Base-by-base conservation (phyloP, 2,888 invertebrate genomes). In the Microplitis manilae region DNA sequence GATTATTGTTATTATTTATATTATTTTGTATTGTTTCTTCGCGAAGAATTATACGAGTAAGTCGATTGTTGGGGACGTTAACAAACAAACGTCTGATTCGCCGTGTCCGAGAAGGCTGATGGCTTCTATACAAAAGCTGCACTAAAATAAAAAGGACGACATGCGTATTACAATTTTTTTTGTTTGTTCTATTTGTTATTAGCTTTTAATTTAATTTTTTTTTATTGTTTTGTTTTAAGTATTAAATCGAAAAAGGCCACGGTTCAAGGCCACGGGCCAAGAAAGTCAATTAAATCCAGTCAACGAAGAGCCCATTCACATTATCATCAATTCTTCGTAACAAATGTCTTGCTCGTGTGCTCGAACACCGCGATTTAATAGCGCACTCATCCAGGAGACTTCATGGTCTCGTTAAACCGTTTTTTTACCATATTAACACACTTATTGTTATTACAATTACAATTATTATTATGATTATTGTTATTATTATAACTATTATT, bases 181-280 rank as follows among this genome's bases (percentile, higher is more conserved):
- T 39, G 39, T 72, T 67, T 20, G 9, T 71, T 73, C 70, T 73
- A 15, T 64, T 65, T 67, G 38, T 50, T 30, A 40, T 68, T 60
- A 30, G 65, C 59, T 67, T 65, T 62, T 60, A 67, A 59, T 71
- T 75, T 68, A 61, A 79, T 79, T 79, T 72, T 81, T 81, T 81
- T 81, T 68, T 65, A 79, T 79, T 79, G 73, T 81, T 81, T 81
- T 81, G 78, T 83, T 84, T 84, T 83, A 83, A 85, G 82, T 80
- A 85, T 87, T 86, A 86, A 86, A 84, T 87, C 86, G 85, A 86
- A 87, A 82, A 88, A 88, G 88, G 88, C 87, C 88, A 88, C 88
- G 82, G 81, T 87, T 85, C 84, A 88, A 88, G 87, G 88, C 87
- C 86, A 86, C 85, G 85, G 86, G 86, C 87, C 86, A 84, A 83